Evolutionary conservation across 2,888 invertebrate genomes (phyloP).

Genomic region (Phengaris arion): DNA sequence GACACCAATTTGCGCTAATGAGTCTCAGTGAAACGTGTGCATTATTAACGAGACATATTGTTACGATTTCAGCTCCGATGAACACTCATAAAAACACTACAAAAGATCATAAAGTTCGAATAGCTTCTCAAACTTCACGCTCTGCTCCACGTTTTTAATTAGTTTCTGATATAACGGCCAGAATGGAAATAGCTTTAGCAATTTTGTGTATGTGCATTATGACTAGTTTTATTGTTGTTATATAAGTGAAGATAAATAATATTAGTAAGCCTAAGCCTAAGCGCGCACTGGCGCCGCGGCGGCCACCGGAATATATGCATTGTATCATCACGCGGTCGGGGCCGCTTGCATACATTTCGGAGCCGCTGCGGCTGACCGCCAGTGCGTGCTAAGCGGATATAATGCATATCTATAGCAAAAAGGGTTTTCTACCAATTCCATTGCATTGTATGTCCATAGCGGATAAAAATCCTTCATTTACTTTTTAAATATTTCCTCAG

Average conservation of each 20-base stretch:
- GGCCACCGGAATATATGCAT: no score
- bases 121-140: slow-evolving; percentile 22
- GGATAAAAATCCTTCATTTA: not conserved
- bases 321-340: no score
- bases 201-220: slow-evolving; percentile 15
- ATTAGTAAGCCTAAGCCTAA: no score
- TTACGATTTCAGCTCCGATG: slow-evolving; percentile 6
- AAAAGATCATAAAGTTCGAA: slow-evolving; percentile 25
- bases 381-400: no score
- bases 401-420: no score
- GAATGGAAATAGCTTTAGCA: slow-evolving; percentile 16
- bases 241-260: not conserved
- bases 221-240: not conserved
- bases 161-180: slow-evolving; percentile 23
- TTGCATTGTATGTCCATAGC: no score
- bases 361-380: no score
- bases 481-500: not conserved
- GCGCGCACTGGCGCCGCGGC: no score
- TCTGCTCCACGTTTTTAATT: slow-evolving; percentile 10
- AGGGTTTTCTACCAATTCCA: no score
- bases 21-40: not conserved
- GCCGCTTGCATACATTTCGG: no score
- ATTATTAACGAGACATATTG: slow-evolving; percentile 5
- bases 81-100: slow-evolving; percentile 21
- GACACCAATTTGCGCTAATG: not conserved